phyloP scores from a whole-genome alignment of 2,888 invertebrate genomes.

The Hecatera dysodea region DNA sequence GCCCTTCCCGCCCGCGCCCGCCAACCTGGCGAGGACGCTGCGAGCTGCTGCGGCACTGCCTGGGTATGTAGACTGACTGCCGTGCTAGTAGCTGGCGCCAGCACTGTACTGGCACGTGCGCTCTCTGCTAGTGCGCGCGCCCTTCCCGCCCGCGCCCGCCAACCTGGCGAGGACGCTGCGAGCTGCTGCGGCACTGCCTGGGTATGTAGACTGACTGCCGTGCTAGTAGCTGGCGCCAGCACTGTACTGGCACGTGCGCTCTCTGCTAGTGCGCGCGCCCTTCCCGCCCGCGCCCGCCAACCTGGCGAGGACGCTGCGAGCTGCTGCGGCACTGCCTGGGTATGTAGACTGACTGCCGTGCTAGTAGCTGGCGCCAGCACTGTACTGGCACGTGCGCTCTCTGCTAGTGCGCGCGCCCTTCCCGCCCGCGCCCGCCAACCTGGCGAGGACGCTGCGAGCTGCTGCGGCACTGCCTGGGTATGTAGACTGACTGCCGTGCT shows the following conservation, averaged over 20 bases:
- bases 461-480: no score
- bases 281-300: no score
- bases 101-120: no score
- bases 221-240: slow-evolving; percentile 93
- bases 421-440: slow-evolving; percentile 91
- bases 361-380: slow-evolving; percentile 92
- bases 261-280: no score
- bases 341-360: no score
- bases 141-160: slow-evolving; percentile 82
- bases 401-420: slow-evolving; percentile 96
- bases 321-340: no score
- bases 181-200: slow-evolving; percentile 82
- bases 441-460: no score
- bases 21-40: slow-evolving; percentile 94
- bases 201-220: slow-evolving; percentile 82
- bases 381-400: slow-evolving; percentile 96
- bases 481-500: no score
- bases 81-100: slow-evolving; percentile 93
- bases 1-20: slow-evolving; percentile 96
- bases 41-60: slow-evolving; percentile 86
- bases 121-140: no score
- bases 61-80: slow-evolving; percentile 75
- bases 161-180: slow-evolving; percentile 94
- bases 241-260: no score
- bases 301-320: no score